Base-by-base conservation (phyloP, 2,888 invertebrate genomes). In the Rotaria sp. region DNA sequence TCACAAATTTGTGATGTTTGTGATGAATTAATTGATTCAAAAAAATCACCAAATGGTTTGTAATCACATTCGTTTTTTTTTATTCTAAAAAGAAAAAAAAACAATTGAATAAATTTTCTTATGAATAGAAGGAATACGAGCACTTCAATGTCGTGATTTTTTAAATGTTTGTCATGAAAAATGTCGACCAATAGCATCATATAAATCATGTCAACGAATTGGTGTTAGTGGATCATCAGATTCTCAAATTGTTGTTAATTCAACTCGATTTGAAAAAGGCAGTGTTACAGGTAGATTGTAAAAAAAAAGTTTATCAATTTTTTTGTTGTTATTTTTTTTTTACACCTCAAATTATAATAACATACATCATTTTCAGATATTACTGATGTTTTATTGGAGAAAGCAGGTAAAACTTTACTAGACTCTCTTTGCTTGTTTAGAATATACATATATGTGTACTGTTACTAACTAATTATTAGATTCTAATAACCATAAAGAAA, bases 151-250 rank as follows among this genome's bases (percentile, higher is more conserved):
- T 91, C 94, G 94, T 91, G 96, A 96, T 91, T 97, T 97, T 91
- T 96, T 96, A 87, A 96, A 95, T 90, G 95, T 95, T 90, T 96
- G 96, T 91, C 97, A 97, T 92, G 97, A 97, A 92, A 96, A 96
- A 90, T 97, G 97, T 91, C 80, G 80, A 45, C 10, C 80, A 5
- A n/a, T 80, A 3, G 80, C 45, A 11, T 80, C 80, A 80, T 45
- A n/a, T 80, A 24, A n/a, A 45, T 45, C 80, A 45, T 80, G 80
- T 45, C 15, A 45, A 80, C 80, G 45, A 8, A 11, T 41, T 15
- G 45, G 45, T 45, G 21, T 18, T 35, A 67, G 35, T 35, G 67
- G 67, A 18, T 35, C 67, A 38, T 35, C 30, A 2, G 80, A 80
- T 8, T 45, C 80, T 80, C 80, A 80, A 80, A 80, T 45, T 80